A percentile compares a stretch with the other conserved stretches of the same genome.
phyloP scores from a whole-genome alignment of 2,113 vertebrate genomes.

The Dolichallabes microphthalmus region DNA sequence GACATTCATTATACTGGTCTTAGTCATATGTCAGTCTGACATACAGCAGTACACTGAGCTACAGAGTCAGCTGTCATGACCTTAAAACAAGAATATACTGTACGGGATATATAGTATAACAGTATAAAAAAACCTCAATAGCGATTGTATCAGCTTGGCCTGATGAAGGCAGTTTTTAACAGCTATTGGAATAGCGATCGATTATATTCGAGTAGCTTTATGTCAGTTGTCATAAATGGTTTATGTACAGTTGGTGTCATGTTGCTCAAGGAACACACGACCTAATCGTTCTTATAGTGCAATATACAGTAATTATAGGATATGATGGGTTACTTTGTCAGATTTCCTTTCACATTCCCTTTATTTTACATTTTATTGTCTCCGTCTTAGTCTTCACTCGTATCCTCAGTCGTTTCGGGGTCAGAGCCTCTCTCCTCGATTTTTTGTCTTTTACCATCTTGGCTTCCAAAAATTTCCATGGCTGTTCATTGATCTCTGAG shows the following conservation, averaged over 20 bases:
- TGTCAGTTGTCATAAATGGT: background rate
- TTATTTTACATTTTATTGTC: slow-evolving; percentile 45
- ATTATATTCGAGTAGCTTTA: background rate
- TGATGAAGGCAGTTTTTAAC: background rate
- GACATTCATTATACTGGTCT: background rate
- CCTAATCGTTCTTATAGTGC: background rate
- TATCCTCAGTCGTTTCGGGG: slow-evolving; percentile 51
- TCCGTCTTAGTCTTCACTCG: slow-evolving; percentile 60
- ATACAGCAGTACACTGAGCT: background rate
- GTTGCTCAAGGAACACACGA: background rate
- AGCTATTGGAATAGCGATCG: background rate
- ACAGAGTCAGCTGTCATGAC: background rate
- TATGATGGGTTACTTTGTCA: slow-evolving; percentile 40
- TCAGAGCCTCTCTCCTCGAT: slow-evolving; percentile 54
- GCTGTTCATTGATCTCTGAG: slow-evolving; percentile 28
- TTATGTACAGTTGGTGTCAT: background rate
- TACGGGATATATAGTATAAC: background rate
- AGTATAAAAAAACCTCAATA: too few relatives aligned
- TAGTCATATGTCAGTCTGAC: background rate
- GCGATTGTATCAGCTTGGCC: background rate
- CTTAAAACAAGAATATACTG: background rate
- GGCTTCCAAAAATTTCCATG: slow-evolving; percentile 32
- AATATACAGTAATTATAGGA: background rate
- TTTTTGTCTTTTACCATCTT: slow-evolving; percentile 44
- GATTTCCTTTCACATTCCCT: slow-evolving; percentile 57